phyloP scores from a whole-genome alignment of 2,113 vertebrate species.

The Picathartes gymnocephalus region DNA sequence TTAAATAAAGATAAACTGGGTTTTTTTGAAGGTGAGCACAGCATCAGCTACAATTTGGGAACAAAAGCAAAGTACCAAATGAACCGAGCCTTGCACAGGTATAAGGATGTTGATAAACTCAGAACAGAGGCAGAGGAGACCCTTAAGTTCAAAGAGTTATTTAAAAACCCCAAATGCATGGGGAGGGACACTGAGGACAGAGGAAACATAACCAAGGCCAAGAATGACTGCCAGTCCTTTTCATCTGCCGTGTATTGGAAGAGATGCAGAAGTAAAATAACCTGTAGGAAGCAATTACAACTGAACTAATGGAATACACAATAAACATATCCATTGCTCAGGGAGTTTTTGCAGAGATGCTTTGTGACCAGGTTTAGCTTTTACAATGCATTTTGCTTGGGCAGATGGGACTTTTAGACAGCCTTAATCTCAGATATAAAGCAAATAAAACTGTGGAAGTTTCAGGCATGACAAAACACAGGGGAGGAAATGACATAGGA shows the following conservation, averaged over 20 bases:
- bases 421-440: background rate
- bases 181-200: background rate
- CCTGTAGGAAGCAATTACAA: background rate
- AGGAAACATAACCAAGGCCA: background rate
- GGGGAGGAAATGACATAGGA: background rate
- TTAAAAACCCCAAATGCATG: background rate
- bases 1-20: background rate
- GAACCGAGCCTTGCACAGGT: rapidly evolving
- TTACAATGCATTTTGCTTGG: background rate
- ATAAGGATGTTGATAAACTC: background rate
- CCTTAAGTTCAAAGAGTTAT: background rate
- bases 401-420: background rate
- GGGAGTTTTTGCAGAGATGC: background rate
- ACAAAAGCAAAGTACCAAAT: background rate
- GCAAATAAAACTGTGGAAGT: background rate
- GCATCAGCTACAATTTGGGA: background rate
- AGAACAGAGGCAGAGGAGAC: background rate
- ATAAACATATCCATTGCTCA: background rate
- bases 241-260: background rate
- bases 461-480: background rate
- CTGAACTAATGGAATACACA: background rate
- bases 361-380: background rate
- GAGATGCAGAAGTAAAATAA: background rate
- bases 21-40: background rate
- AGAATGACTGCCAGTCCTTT: background rate